Evolutionary conservation across 2,113 vertebrate species (phyloP).

Genomic region (Pseudorhombus dupliciocellatus): DNA sequence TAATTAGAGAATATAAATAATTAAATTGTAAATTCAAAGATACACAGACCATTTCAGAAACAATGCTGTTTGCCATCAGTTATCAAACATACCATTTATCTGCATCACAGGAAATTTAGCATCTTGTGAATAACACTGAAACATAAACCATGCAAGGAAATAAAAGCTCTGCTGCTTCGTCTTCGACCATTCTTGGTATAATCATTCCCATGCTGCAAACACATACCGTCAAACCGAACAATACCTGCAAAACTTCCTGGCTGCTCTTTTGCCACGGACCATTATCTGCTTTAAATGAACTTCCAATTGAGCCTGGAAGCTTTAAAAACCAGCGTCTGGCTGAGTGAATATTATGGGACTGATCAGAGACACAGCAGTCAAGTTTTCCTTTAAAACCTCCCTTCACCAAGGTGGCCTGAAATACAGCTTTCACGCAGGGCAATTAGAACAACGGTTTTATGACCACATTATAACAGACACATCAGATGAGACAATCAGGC

Average conservation of each 20-base stretch:
- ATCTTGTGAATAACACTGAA: neutral
- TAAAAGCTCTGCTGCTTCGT: neutral
- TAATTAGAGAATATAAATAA: neutral
- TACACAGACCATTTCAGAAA: neutral
- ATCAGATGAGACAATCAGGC: constrained; percentile 47
- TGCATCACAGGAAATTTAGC: neutral
- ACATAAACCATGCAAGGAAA: neutral
- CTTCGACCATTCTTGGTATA: neutral
- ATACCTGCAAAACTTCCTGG: constrained; percentile 64
- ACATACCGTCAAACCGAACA: constrained; percentile 50
- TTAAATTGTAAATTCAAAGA: constrained; percentile 7
- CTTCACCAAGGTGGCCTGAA: constrained; percentile 38
- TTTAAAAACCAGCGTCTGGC: constrained; percentile 38
- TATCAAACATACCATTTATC: neutral
- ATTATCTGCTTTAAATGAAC: constrained; percentile 70
- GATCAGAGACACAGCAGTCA: constrained; percentile 51
- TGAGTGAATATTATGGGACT: constrained; percentile 38
- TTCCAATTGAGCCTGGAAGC: constrained; percentile 57
- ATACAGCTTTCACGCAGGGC: constrained; percentile 18
- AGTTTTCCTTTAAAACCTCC: constrained; percentile 24
- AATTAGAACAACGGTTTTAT: constrained; percentile 46
- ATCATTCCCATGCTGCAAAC: constrained; percentile 56
- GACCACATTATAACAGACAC: constrained; percentile 40
- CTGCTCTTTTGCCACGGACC: constrained; percentile 42
- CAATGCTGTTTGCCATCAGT: neutral